A percentile compares a stretch with the other conserved stretches of the same genome.
Conservation (phyloP, 2,888 invertebrate genomes). For the Eupelmus urozonus region DNA sequence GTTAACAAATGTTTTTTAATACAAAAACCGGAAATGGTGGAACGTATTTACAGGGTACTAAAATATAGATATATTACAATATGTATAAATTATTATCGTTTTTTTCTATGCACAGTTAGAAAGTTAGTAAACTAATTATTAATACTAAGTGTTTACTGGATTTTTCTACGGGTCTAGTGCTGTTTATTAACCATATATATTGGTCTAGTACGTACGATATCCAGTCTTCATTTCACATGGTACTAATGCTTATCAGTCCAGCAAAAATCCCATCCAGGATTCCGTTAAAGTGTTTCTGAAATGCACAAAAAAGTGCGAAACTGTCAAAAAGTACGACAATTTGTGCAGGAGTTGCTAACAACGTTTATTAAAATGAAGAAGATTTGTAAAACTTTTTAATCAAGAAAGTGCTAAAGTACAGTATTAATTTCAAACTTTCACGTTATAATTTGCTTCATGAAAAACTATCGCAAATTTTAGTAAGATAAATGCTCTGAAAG, state of each 20-base stretch:
- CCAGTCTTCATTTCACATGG: slow-evolving; percentile 31
- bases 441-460: neutral
- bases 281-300: slow-evolving; percentile 37
- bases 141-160: no score
- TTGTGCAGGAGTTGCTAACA: neutral
- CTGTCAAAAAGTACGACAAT: slow-evolving; percentile 21
- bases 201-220: slow-evolving; percentile 20
- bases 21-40: no score
- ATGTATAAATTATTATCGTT: no score
- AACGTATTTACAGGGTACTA: no score
- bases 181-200: neutral
- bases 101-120: no score
- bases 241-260: slow-evolving; percentile 23
- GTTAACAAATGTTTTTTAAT: no score
- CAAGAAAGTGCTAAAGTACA: slow-evolving; percentile 15
- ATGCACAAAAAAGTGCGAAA: slow-evolving; percentile 47
- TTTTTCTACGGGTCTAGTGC: neutral
- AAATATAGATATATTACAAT: no score
- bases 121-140: no score
- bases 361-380: neutral
- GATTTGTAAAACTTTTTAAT: slow-evolving; percentile 15
- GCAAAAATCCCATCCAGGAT: slow-evolving; percentile 21
- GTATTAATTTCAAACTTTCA: slow-evolving; percentile 11
- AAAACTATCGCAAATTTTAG: neutral
- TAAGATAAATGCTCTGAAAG: neutral